Base-by-base conservation (phyloP, 2,888 invertebrate species). In the Agrotis exclamationis region DNA sequence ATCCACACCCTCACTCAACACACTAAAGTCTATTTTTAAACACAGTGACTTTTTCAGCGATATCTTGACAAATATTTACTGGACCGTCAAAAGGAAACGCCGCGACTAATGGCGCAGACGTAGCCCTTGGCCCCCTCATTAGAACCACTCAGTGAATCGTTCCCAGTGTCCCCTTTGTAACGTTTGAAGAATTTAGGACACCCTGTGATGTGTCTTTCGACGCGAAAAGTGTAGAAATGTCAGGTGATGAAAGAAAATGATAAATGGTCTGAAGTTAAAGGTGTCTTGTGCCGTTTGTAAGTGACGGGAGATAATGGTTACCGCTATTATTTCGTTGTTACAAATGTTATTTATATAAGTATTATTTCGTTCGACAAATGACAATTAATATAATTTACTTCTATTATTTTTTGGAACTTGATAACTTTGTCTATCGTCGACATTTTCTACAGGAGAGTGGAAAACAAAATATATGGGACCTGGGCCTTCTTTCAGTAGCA, bases 61-160 rank as follows among this genome's bases (percentile, higher is more conserved):
- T 85, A 86, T 86, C 86, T 87, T 80, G 70, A 80, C 81, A 87
- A 89, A 91, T 91, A 90, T 91, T 91, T 89, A 89, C 87, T 87
- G 89, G 76, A 89, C 88, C 86, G 88, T 85, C 86, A 85, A 90
- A 89, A 88, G 87, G 89, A 87, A 89, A 83, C 86, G 85, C 80
- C 77, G 69, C 77, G 87, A 86, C 88, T 91, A 92, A 92, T 91
- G 90, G 86, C 64, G 80, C 80, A 80, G 77, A 76, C 83, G 76
- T 78, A 63, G 80, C 80, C 80, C 60, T 70, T 69, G 73, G 74
- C 68, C 80, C 83, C 22, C 88, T 90, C 89, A 90, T 91, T 92
- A 91, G 86, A 86, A 82, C 71, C 87, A 86, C 86, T 90, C 85
- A 73, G 71, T 77, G 83, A 85, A 86, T 70, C 84, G 63, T 71